A percentile compares a stretch with the other conserved stretches of the same genome.
Conservation (phyloP, 2,888 invertebrate genomes). For the Macropis europaea region DNA sequence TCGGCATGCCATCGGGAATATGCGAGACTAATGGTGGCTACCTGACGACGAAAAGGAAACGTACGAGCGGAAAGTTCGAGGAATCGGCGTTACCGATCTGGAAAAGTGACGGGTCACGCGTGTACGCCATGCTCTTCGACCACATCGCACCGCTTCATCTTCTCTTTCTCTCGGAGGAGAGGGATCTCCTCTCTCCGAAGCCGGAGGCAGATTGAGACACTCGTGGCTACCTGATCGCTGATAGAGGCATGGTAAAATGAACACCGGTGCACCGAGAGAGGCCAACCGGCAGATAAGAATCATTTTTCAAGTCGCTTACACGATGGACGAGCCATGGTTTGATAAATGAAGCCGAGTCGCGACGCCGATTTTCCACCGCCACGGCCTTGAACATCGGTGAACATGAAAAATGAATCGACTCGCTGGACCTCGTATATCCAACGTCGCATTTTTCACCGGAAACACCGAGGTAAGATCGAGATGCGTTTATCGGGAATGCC, state of each 20-base stretch:
- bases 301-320: constrained; percentile 63
- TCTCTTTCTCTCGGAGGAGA: constrained; percentile 25
- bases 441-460: constrained; percentile 35
- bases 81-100: constrained; percentile 68
- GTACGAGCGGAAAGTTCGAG: constrained; percentile 24
- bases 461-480: constrained; percentile 42
- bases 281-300: constrained; percentile 57
- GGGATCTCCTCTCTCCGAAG: constrained; percentile 14
- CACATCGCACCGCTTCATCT: neutral
- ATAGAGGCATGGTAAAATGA: constrained; percentile 66
- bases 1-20: constrained; percentile 57
- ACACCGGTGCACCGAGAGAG: constrained; percentile 51
- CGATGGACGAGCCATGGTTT: constrained; percentile 32
- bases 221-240: constrained; percentile 59
- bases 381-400: constrained; percentile 37
- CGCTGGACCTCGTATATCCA: neutral
- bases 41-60: constrained; percentile 46
- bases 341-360: constrained; percentile 55
- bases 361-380: constrained; percentile 48
- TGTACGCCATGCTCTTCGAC: constrained; percentile 22
- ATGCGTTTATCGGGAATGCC: constrained; percentile 35
- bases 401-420: constrained; percentile 39
- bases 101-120: constrained; percentile 65
- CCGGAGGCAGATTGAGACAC: constrained; percentile 62
- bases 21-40: constrained; percentile 63